Evolutionary conservation across 2,113 vertebrate species (phyloP), one percentile per base, ranked within the genome.

Genomic region (Oncorhynchus masou): DNA sequence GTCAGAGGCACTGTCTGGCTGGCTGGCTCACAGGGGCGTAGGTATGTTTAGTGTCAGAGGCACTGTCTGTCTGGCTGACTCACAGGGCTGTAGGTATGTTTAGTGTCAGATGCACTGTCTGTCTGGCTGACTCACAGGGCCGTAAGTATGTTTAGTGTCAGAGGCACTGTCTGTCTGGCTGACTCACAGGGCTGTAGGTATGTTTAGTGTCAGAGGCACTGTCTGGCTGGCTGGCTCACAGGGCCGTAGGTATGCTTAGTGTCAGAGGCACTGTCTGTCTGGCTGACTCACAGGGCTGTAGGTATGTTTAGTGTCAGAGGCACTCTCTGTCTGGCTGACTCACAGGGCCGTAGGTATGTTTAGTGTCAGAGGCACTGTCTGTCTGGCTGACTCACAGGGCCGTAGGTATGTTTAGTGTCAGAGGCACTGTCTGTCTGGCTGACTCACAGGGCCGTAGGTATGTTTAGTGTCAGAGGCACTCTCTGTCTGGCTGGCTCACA

Each of bases 81-180:
- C 5, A 11, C 22, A 22, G 11, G 12, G 20, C 1, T 11, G 22
- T 25, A 15, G n/a, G 15, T 9, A 27, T 65, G 25, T 2, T 59
- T 19, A 29, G 29, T 72, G 24, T 79, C 72, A 68, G 48, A 75
- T 74, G 29, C 6, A 39, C 39, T 71, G 12, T 15, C 49, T 74
- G 59, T 68, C 70, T 49, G 74, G 31, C 22, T 24, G n/a, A 12
- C 22, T 65, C 5, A 22, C 22, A 22, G 22, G 12, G 20, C 11
- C 24, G 22, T 25, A 15, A 9, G 16, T 9, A 65, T 65, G 25
- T 24, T 59, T 19, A 29, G 31, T 72, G 15, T 78, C 70, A 68
- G 39, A 75, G 75, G 31, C 5, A 31, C 31, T 29, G 3, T 29
- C 29, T 29, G 29, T 29, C 29, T 1, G 29, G 4, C 0, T 29